Percentiles rank a stretch among this genome's conserved stretches.
phyloP scores from a whole-genome alignment of 2,888 invertebrate genomes.

The Ferrisia virgata region DNA sequence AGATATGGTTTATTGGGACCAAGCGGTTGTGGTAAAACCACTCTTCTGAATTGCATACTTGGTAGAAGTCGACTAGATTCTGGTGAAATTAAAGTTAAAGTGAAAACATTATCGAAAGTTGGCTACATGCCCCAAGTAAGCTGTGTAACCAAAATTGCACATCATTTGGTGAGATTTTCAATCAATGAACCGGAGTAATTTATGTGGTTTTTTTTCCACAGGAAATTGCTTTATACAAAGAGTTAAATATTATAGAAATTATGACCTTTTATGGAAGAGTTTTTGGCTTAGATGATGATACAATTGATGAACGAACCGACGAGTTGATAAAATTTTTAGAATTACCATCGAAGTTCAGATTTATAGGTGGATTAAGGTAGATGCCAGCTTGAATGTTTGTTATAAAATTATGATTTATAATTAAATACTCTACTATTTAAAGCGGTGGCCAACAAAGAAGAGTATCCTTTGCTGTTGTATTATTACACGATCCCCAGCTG shows the following conservation, averaged over 20 bases:
- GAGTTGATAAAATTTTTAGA: conserved; percentile 49
- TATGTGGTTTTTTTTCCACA: no score
- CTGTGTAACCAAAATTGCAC: background rate
- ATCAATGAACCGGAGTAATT: no score
- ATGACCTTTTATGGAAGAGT: conserved; percentile 57
- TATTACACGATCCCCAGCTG: conserved; percentile 83
- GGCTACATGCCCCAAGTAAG: conserved; percentile 66
- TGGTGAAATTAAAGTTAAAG: conserved; percentile 69
- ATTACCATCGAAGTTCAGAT: conserved; percentile 48
- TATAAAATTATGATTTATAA: background rate
- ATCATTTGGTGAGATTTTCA: no score
- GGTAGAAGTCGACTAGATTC: conserved; percentile 70
- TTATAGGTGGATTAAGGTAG: conserved; percentile 49
- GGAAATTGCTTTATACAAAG: conserved; percentile 54
- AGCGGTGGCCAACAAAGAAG: conserved; percentile 83
- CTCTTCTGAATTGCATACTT: conserved; percentile 78
- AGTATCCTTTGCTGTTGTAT: conserved; percentile 82
- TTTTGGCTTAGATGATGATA: conserved; percentile 53
- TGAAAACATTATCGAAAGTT: conserved; percentile 67
- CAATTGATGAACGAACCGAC: conserved; percentile 49
- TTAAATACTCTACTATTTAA: background rate
- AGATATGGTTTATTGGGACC: conserved; percentile 85
- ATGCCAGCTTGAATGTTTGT: conserved; percentile 45
- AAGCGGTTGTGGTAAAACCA: conserved; percentile 89
- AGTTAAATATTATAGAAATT: conserved; percentile 57